Conservation (phyloP, 2,113 vertebrate species). For the Phrynosoma platyrhinos region DNA sequence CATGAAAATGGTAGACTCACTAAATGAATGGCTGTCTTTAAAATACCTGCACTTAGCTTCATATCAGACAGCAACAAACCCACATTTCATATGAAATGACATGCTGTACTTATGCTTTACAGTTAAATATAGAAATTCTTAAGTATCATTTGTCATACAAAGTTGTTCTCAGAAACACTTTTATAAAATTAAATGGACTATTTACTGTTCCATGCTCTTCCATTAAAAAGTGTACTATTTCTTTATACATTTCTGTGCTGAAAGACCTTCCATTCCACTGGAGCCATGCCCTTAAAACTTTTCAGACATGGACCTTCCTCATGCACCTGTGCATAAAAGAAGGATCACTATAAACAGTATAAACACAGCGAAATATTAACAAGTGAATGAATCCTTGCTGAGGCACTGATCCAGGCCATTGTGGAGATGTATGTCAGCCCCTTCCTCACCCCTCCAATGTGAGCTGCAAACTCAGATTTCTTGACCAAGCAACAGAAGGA, state of each 20-base stretch:
- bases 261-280: neutral
- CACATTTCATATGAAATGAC: neutral
- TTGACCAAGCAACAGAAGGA: neutral
- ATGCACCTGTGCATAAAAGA: neutral
- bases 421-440: too few relatives aligned
- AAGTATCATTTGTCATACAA: conserved; percentile 39
- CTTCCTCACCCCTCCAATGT: neutral
- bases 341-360: neutral
- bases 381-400: too few relatives aligned
- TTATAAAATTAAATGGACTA: conserved; percentile 25
- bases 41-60: conserved; percentile 29
- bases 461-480: neutral
- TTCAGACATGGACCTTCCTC: neutral
- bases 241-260: neutral
- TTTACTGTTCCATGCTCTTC: neutral
- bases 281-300: neutral
- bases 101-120: neutral
- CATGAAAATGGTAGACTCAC: conserved; percentile 1
- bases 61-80: neutral
- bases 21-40: conserved; percentile 3
- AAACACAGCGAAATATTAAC: neutral
- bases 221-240: neutral
- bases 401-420: too few relatives aligned
- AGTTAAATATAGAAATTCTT: conserved; percentile 18
- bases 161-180: neutral